Percentiles rank a stretch among this genome's conserved stretches.
Evolutionary conservation across 1,140 invertebrate genomes (phyloP).

Genomic region (Drosophila setifemur): DNA sequence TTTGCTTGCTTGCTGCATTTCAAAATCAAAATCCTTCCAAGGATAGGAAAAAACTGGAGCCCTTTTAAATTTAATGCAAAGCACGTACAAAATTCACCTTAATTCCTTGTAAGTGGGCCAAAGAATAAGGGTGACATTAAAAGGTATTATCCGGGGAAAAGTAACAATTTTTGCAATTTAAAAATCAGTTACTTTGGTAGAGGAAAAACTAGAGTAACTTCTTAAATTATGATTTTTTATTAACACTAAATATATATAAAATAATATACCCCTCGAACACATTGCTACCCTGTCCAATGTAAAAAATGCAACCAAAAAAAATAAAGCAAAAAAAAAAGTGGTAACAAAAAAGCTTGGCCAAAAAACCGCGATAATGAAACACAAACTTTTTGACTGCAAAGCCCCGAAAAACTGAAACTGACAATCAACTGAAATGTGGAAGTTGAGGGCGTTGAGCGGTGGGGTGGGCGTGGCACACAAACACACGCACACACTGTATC

Average conservation of each 20-base stretch:
- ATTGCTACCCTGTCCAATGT: not conserved
- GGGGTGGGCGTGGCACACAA: conserved; percentile 6
- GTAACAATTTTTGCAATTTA: no score
- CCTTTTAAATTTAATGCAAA: no score
- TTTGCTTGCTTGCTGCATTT: no score
- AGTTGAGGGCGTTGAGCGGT: not conserved
- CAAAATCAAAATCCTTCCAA: no score
- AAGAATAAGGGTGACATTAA: no score
- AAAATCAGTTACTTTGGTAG: no score
- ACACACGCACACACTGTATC: conserved; percentile 12
- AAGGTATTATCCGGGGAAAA: not conserved
- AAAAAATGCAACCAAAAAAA: not conserved
- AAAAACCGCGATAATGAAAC: conserved; percentile 34
- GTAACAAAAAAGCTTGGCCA: not conserved
- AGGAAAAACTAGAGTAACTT: not conserved
- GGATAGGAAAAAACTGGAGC: no score
- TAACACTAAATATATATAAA: no score
- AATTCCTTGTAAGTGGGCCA: no score
- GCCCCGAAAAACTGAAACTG: conserved; percentile 41
- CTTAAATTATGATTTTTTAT: not conserved
- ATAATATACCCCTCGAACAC: no score
- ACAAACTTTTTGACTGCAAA: conserved; percentile 39
- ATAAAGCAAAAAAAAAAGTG: not conserved
- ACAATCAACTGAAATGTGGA: conserved; percentile 40
- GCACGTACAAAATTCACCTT: no score